phyloP scores from a whole-genome alignment of 2,888 invertebrate genomes.

The Andricus curvator region DNA sequence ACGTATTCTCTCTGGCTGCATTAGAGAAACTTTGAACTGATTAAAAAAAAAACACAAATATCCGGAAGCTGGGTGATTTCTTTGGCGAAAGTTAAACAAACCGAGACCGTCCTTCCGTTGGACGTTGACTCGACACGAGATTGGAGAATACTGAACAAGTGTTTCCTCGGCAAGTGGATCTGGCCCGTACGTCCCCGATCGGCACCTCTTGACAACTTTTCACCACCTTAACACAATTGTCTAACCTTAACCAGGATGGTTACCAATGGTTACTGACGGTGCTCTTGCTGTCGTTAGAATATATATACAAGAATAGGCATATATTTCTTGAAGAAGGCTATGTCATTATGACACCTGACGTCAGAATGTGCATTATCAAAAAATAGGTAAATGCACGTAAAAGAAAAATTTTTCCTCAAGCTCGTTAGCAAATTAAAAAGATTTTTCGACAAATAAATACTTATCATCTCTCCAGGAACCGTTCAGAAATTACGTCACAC shows the following conservation, averaged over 20 bases:
- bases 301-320: neutral
- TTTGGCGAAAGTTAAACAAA: conserved; percentile 1
- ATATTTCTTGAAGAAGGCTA: neutral
- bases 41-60: neutral
- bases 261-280: neutral
- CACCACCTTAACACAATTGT: conserved; percentile 27
- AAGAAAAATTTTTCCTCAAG: neutral
- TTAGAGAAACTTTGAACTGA: neutral
- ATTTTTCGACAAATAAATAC: neutral
- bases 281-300: neutral
- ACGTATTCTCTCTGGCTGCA: neutral
- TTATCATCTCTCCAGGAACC: too few relatives aligned
- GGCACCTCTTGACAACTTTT: conserved; percentile 37
- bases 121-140: conserved; percentile 40
- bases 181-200: conserved; percentile 28
- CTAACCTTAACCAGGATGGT: conserved; percentile 13
- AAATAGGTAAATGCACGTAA: neutral
- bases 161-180: conserved; percentile 22
- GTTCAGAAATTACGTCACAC: too few relatives aligned
- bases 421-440: neutral
- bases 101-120: conserved; percentile 27
- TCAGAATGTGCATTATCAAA: neutral
- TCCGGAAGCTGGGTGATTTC: neutral
- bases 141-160: conserved; percentile 37
- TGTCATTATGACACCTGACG: neutral